Evolutionary conservation across 2,888 invertebrate species (phyloP), one percentile per base, ranked within the genome.

Genomic region (Neelides folsomi): DNA sequence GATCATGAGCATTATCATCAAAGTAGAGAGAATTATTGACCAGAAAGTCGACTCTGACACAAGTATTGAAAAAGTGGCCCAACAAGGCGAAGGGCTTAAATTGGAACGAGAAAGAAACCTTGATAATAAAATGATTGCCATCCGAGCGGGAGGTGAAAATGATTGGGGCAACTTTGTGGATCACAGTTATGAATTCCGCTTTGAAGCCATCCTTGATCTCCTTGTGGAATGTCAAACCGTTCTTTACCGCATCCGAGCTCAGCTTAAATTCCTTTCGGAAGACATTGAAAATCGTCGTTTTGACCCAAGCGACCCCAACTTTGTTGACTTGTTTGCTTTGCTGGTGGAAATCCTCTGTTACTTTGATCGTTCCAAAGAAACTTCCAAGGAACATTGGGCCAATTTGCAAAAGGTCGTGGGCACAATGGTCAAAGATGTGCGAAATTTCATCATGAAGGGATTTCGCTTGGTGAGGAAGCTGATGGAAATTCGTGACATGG

Each of bases 351-450:
- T 42, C 18, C 8, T 49, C 10, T 15, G 15, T 8, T 49, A 18
- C 34, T 49, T 49, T 20, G 12, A 36, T 10, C 15, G 12, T 2
- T 49, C 49, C 12, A n/a, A 20, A 13, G 49, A 49, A 43, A 49
- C 49, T 1, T 12, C 43, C 16, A 41, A 41, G 12, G 10, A 12
- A 2, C 49, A 49, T 36, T 19, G 35, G 27, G 20, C 15, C 6
- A 43, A 49, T n/a, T 37, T 49, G 37, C 34, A 18, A 12, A 13
- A 34, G 2, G 37, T 43, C 6, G 19, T 49, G 4, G n/a, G 18
- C 7, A 13, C 12, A 2, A 43, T 49, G 13, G 6, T 15, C 4
- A 42, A 35, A 35, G 42, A 49, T 10, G n/a, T 20, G 2, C n/a
- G 20, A 2, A 37, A 49, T 10, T 43, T 49, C n/a, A 5, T 43